These are phyloP conservation scores for Pristionchus japonicus DNA, from an alignment of 2,888 invertebrate species.

Conservation along the genomic window DNA sequence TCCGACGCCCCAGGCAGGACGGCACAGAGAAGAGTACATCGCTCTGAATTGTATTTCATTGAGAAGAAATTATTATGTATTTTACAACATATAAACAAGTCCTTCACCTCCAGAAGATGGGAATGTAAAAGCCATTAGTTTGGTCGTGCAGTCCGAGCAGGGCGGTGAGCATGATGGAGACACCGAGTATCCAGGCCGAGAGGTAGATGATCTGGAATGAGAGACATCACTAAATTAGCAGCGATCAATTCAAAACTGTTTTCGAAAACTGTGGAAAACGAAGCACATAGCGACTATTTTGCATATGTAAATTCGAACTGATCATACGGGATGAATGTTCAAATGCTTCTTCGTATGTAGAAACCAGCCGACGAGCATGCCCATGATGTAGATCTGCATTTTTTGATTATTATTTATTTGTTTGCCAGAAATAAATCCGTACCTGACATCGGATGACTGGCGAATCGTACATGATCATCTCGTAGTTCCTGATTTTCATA, in stretches of 20 bases:
- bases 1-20: conserved; percentile 18
- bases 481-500: conserved; percentile 39
- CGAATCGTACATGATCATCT: conserved; percentile 48
- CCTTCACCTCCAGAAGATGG: conserved; percentile 26
- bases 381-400: neutral
- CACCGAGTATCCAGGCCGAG: conserved; percentile 39
- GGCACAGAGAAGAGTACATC: conserved; percentile 17
- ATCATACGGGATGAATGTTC: too few species aligned
- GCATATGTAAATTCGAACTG: too few species aligned
- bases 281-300: too few species aligned
- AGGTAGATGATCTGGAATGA: conserved; percentile 47
- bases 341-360: too few species aligned
- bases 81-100: too few species aligned
- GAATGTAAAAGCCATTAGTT: neutral
- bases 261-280: too few species aligned
- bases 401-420: neutral
- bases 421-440: neutral
- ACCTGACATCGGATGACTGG: conserved; percentile 48
- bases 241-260: too few species aligned
- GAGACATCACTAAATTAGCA: too few species aligned
- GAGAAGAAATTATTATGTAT: neutral
- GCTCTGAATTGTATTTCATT: conserved; percentile 28
- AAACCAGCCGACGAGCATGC: too few species aligned
- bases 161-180: conserved; percentile 31
- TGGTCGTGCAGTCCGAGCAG: conserved; percentile 40